Conservation (phyloP, 2,888 invertebrate genomes). For the Mechanitis messenoides region DNA sequence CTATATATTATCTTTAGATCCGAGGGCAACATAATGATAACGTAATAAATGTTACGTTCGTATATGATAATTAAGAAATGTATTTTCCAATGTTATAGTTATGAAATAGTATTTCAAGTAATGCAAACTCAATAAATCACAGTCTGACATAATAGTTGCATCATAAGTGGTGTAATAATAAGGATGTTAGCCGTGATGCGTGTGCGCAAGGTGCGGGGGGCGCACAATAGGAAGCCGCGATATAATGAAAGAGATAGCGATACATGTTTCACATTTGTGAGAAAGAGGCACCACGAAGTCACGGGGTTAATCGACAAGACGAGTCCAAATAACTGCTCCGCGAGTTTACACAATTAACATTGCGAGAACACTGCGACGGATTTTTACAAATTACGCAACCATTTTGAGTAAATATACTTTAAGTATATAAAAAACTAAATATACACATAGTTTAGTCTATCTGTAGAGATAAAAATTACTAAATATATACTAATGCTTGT, state of each 20-base stretch:
- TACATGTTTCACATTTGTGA: conserved; percentile 21
- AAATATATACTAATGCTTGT: no score
- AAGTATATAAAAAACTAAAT: neutral
- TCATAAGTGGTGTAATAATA: conserved; percentile 43
- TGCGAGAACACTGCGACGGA: conserved; percentile 15
- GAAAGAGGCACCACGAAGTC: conserved; percentile 31
- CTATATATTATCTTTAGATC: no score
- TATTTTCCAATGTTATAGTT: conserved; percentile 10
- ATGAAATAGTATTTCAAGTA: conserved; percentile 21
- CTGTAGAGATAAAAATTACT: no score
- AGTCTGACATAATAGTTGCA: conserved; percentile 43
- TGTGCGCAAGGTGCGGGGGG: conserved; percentile 34
- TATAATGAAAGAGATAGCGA: conserved; percentile 33
- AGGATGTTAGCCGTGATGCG: conserved; percentile 37
- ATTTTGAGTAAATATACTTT: neutral
- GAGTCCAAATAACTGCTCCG: conserved; percentile 31
- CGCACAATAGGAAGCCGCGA: conserved; percentile 37
- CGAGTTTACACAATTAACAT: conserved; percentile 32
- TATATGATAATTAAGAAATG: conserved; percentile 10
- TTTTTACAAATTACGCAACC: conserved; percentile 11
- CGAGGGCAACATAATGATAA: neutral
- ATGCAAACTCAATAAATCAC: conserved; percentile 28
- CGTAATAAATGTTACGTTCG: neutral
- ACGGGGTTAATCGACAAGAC: conserved; percentile 36
- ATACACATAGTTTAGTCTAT: no score